Evolutionary conservation across 35 echinoderm and acorn worm species (phyloP), one percentile per base, ranked within the genome.

Genomic region (Patiria miniata): DNA sequence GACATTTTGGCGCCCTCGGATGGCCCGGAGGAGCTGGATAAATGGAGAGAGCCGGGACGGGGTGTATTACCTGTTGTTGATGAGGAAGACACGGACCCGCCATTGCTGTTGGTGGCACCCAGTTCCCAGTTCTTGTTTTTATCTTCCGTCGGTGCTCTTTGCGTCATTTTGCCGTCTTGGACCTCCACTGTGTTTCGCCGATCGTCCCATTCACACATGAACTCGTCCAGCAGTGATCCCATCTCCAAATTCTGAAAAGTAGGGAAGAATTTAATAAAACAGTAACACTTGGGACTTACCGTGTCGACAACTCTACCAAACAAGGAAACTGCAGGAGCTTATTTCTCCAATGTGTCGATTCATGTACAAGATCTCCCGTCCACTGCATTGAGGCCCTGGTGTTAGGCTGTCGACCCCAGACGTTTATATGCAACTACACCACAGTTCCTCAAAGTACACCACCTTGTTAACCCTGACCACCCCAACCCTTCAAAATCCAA

Each of bases 161-260:
- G 28, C 58, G 0, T 73, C 65, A 73, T 32, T 73, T 73, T 73
- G 26, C 65, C 65, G 26, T 73, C 65, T 73, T 32, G 34, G 10
- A 73, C 26, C 26, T 73, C 65, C 26, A 73, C 65, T 34, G 65
- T 73, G 65, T 73, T 1, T 73, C 65, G 19, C n/a, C 65, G 65
- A 30, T 73, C 65, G 57, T 84, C 82, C 82, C 52, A 84, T 12
- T 53, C 82, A n/a, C 36, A 51, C 82, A 84, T 84, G 52, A 84
- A 36, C 53, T 84, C 80, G 29, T 84, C 52, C 19, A 84, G 82
- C 19, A 58, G 82, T 21, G 82, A 84, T 73, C 65, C 65, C 65
- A 73, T 73, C 29, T 73, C 65, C 65, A 73, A 34, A 73, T 73
- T 73, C 65, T 73, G 34, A 47, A 47, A 47, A 47, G 12, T 47